These are phyloP conservation scores for Aphaenogaster rudis DNA, from an alignment of 1,140 invertebrate genomes.

Conservation along the genomic window DNA sequence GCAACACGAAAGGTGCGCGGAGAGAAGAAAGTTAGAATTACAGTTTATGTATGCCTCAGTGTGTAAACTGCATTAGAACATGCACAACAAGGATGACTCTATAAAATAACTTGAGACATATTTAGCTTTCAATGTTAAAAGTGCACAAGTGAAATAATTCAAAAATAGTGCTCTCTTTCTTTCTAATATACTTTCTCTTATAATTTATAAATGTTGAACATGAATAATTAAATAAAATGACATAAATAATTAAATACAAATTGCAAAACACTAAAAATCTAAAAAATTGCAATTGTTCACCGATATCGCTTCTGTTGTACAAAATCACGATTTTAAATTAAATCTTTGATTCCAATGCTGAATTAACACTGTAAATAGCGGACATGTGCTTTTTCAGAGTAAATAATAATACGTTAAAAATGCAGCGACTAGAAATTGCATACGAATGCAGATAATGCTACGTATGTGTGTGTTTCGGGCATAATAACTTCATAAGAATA, in stretches of 20 bases:
- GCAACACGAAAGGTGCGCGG: not conserved
- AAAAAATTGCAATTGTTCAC: not conserved
- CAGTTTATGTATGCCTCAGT: not conserved
- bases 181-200: not conserved
- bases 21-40: constrained; percentile 24
- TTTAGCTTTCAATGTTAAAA: not conserved
- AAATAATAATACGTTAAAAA: not conserved
- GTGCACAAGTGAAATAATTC: not conserved
- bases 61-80: constrained; percentile 9
- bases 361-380: not conserved
- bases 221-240: not conserved
- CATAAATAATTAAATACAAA: not conserved
- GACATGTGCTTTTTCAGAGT: not conserved
- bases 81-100: constrained; percentile 1
- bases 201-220: not conserved
- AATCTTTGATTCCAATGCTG: not conserved
- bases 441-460: constrained; percentile 1
- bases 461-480: not conserved
- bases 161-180: not conserved
- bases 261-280: not conserved
- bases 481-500: constrained; percentile 61
- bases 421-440: not conserved
- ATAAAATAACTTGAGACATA: constrained; percentile 28
- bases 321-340: not conserved
- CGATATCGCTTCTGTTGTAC: not conserved